A percentile compares a stretch with the other conserved stretches of the same genome.
phyloP scores from a whole-genome alignment of 2,888 invertebrate species.

The Pristionchus mayeri region DNA sequence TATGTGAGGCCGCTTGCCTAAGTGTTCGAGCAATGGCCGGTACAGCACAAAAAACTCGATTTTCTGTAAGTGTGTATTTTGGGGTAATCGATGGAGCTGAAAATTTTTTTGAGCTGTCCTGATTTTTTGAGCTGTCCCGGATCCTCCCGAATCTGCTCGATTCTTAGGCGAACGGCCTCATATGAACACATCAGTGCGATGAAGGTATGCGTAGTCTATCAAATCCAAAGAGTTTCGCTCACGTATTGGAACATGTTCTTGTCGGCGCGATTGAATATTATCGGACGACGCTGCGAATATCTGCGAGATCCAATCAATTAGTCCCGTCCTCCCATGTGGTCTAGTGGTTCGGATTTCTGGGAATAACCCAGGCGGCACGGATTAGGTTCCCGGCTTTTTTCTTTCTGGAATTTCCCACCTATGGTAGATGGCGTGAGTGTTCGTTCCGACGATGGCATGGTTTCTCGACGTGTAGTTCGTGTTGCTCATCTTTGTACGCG shows the following conservation, averaged over 20 bases:
- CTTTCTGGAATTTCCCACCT: constrained; percentile 46
- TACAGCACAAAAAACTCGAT: too few species aligned
- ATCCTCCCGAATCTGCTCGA: too few species aligned
- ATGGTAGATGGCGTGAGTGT: constrained; percentile 66
- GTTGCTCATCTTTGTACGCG: constrained; percentile 66
- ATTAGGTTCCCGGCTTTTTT: constrained; percentile 73
- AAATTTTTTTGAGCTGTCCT: too few species aligned
- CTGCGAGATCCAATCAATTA: not conserved
- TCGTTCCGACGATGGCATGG: constrained; percentile 72
- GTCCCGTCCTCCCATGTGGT: constrained; percentile 64
- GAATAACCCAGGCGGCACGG: constrained; percentile 75
- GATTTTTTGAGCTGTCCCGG: too few species aligned
- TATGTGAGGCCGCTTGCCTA: not conserved
- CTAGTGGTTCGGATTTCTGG: constrained; percentile 75
- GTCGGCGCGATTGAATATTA: constrained; percentile 60
- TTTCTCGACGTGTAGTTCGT: constrained; percentile 63
- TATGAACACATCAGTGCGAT: too few species aligned
- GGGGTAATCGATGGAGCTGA: too few species aligned
- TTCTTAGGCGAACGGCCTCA: too few species aligned
- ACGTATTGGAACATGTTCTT: constrained; percentile 60
- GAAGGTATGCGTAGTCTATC: too few species aligned
- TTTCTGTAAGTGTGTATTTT: too few species aligned
- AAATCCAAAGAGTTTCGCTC: not conserved
- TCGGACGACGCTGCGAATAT: constrained; percentile 63
- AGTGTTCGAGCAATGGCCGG: too few species aligned